Evolutionary conservation across 2,113 vertebrate species (phyloP).

Genomic region (Callipepla squamata): DNA sequence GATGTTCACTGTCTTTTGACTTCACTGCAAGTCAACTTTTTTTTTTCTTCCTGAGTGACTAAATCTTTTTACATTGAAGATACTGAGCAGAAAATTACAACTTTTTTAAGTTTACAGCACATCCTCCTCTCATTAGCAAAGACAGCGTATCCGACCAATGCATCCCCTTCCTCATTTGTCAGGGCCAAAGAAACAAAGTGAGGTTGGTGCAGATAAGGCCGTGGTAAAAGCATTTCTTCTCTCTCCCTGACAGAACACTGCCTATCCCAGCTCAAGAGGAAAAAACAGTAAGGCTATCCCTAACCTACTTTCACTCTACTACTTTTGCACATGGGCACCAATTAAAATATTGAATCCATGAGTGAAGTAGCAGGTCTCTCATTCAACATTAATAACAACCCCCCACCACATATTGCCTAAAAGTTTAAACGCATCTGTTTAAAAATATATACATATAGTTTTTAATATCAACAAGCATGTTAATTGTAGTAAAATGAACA

Average conservation of each 20-base stretch:
- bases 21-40: not conserved
- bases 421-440: slow-evolving; percentile 68
- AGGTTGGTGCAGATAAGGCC: not conserved
- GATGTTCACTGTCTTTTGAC: not conserved
- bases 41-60: not conserved
- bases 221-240: not conserved
- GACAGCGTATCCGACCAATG: not conserved
- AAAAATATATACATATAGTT: slow-evolving; percentile 43
- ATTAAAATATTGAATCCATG: slow-evolving; percentile 70
- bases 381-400: slow-evolving; percentile 67
- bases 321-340: slow-evolving; percentile 62
- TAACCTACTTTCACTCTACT: slow-evolving; percentile 67
- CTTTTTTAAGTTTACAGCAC: not conserved
- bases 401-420: slow-evolving; percentile 60
- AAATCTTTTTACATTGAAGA: not conserved
- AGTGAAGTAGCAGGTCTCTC: slow-evolving; percentile 72
- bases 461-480: slow-evolving; percentile 75
- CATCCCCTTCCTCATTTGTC: not conserved
- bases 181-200: slow-evolving; percentile 22
- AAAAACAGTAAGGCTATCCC: slow-evolving; percentile 30
- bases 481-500: slow-evolving; percentile 84
- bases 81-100: not conserved
- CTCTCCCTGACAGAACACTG: not conserved
- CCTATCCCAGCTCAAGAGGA: not conserved
- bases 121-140: not conserved